Evolutionary conservation across 1,140 invertebrate species (phyloP).

Genomic region (Diabrotica virgifera): DNA sequence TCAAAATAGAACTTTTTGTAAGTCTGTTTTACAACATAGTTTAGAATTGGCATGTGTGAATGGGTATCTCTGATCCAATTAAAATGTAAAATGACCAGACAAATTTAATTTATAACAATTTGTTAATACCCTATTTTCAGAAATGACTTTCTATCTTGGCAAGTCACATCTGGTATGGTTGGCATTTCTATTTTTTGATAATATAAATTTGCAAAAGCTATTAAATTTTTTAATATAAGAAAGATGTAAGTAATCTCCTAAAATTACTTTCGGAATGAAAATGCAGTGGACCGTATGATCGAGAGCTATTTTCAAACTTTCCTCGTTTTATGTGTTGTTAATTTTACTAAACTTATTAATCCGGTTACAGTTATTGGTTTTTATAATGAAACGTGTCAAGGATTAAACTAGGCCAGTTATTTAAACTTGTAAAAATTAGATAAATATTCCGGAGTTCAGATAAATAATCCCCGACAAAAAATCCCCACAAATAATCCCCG

Average conservation of each 20-base stretch:
- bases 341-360: background rate
- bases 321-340: background rate
- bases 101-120: background rate
- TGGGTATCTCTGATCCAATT: too few relatives aligned
- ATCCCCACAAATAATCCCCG: too few relatives aligned
- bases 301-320: background rate
- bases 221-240: background rate
- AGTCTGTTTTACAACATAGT: too few relatives aligned
- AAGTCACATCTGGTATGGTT: background rate
- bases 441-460: too few relatives aligned
- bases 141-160: background rate
- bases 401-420: background rate
- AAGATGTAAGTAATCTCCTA: background rate
- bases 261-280: background rate
- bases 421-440: too few relatives aligned
- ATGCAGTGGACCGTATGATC: background rate
- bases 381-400: background rate
- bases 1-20: too few relatives aligned
- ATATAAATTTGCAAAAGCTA: background rate
- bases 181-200: background rate
- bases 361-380: background rate
- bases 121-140: background rate
- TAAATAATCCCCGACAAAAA: too few relatives aligned
- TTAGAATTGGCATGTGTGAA: too few relatives aligned
- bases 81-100: too few relatives aligned